Base-by-base conservation (phyloP, 2,888 invertebrate genomes). In the Magallana nippona region DNA sequence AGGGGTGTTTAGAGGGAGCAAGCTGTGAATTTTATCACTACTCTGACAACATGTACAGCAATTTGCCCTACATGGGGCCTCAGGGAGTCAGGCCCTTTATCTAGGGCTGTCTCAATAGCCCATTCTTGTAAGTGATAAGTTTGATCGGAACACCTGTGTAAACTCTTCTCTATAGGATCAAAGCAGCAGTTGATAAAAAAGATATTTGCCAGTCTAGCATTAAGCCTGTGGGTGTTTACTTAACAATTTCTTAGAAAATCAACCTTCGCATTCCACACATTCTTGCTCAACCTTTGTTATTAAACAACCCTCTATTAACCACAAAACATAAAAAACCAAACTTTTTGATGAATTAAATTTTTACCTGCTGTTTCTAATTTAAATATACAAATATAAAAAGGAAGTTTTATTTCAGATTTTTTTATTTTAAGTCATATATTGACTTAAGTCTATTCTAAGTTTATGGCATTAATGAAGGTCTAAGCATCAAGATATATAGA, bases 131-230 rank as follows among this genome's bases (percentile, higher is more conserved):
- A 32, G 32, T 71, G 27, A 71, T 71, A 71, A 71, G 71, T 15
- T 27, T 71, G 71, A 71, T 71, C 19, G 10, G 27, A 71, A 71
- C 80, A 80, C 80, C 80, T 80, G 80, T 80, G 80, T 80, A 55
- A 56, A 57, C 58, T 55, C 58, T n/a, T 13, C 19, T 80, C 11
- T 57, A 57, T 22, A 57, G 57, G 56, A 57, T 80, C 80, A 80
- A 80, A 80, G 58, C 17, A 80, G 27, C 60, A 60, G n/a, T n/a
- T 60, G 60, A 15, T 60, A 60, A 60, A 60, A 60, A n/a, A 60
- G 60, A 60, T 60, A n/a, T 60, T 60, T 60, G 60, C 8, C 60
- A 60, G 17, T 60, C 15, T n/a, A 8, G 27, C 22, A 71, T 32
- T 27, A 27, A 71, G 71, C 71, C 71, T 71, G 27, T 13, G 71